These are phyloP conservation scores for Ips typographus DNA, from an alignment of 1,140 invertebrate genomes.

Conservation along the genomic window DNA sequence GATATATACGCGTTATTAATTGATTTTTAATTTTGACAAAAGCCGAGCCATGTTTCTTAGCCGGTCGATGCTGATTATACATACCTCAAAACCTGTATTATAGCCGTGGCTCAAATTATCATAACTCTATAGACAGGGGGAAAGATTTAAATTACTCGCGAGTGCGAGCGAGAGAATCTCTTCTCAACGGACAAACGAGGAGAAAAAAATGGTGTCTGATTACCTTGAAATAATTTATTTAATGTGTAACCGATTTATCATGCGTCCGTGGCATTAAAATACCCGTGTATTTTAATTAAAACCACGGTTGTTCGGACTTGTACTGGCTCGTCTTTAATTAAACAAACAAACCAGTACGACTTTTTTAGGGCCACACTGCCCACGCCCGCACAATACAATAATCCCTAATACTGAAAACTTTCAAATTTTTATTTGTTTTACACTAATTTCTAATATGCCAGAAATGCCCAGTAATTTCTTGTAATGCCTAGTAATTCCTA, in stretches of 20 bases:
- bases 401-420: too few relatives aligned
- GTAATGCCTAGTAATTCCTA: too few relatives aligned
- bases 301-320: conserved; percentile 1
- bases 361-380: conserved; percentile 2
- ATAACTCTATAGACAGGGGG: conserved; percentile 27
- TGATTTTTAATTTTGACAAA: conserved; percentile 40
- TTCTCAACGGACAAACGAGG: background rate
- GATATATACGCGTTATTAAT: conserved; percentile 36
- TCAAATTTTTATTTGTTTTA: too few relatives aligned
- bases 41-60: conserved; percentile 33
- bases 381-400: conserved; percentile 2
- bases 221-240: conserved; percentile 34
- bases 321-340: conserved; percentile 18
- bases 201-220: conserved; percentile 31
- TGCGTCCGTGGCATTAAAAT: conserved; percentile 24
- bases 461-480: too few relatives aligned
- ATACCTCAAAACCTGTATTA: conserved; percentile 1
- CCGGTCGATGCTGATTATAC: conserved; percentile 26
- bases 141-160: conserved; percentile 32
- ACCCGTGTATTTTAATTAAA: conserved; percentile 25
- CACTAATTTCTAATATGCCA: too few relatives aligned
- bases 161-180: conserved; percentile 2
- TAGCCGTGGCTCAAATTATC: conserved; percentile 28
- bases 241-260: conserved; percentile 33
- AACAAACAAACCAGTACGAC: conserved; percentile 17